Percentiles rank a stretch among this genome's conserved stretches.
Conservation (phyloP, 1,140 invertebrate genomes). For the Linepithema humile region DNA sequence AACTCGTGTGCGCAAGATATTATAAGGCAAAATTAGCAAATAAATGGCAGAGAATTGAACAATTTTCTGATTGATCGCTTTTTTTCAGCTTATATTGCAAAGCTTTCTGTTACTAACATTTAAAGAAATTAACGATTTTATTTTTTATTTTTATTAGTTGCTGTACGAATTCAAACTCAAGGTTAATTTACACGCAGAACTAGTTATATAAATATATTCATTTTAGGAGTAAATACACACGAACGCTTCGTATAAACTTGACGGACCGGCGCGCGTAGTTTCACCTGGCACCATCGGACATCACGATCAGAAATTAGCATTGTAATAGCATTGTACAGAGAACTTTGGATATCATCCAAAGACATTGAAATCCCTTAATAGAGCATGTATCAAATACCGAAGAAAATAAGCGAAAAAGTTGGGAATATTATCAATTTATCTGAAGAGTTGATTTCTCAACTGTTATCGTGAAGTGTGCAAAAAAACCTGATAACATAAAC, state of each 20-base stretch:
- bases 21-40: no score
- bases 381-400: background rate
- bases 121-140: background rate
- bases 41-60: no score
- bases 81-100: no score
- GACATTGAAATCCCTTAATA: conserved; percentile 49
- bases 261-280: conserved; percentile 50
- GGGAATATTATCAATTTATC: background rate
- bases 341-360: conserved; percentile 53
- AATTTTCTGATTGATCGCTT: no score
- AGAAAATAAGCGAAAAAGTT: background rate
- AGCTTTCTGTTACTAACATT: no score
- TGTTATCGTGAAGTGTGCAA: background rate
- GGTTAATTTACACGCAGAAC: background rate
- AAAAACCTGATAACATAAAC: background rate
- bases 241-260: conserved; percentile 36
- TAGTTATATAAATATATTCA: background rate
- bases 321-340: conserved; percentile 52
- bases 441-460: background rate
- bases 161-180: background rate
- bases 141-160: background rate
- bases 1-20: no score
- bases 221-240: background rate
- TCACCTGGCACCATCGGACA: conserved; percentile 55
- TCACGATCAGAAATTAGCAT: conserved; percentile 63